Percentiles rank a stretch among this genome's conserved stretches.
Conservation (phyloP, 2,797 vertebrate species). For the Leucoraja ocellata region DNA sequence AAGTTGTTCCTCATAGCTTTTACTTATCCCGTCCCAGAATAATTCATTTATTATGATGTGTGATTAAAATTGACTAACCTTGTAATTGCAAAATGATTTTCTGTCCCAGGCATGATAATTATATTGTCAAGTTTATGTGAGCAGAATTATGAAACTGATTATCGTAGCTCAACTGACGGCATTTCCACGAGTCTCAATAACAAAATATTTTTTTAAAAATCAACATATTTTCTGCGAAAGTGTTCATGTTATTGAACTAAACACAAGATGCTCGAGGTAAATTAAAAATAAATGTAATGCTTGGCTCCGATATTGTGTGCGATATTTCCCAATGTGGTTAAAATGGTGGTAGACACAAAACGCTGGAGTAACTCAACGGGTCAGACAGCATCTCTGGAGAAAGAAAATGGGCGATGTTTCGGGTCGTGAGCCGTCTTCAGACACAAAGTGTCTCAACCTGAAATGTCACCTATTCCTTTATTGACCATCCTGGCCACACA, state of each 20-base stretch:
- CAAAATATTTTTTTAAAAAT: background rate
- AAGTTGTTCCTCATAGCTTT: background rate
- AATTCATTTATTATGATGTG: background rate
- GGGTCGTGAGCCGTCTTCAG: too few species aligned
- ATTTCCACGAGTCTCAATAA: background rate
- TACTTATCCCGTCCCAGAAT: constrained; percentile 5
- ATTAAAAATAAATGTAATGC: background rate
- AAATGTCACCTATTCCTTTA: too few species aligned
- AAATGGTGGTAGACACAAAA: too few species aligned
- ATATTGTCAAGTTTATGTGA: constrained; percentile 16
- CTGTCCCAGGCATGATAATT: constrained; percentile 11
- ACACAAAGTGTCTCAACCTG: too few species aligned
- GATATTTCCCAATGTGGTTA: too few species aligned
- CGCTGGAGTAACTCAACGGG: too few species aligned
- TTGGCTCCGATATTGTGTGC: too few species aligned
- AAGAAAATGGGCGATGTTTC: too few species aligned
- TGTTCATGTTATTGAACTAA: background rate
- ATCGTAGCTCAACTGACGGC: background rate
- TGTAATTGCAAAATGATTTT: constrained; percentile 28
- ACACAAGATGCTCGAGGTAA: background rate
- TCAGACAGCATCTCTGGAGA: too few species aligned
- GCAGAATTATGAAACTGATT: constrained; percentile 23
- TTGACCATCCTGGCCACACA: too few species aligned
- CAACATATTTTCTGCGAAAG: background rate
- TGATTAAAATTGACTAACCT: constrained; percentile 33